Conservation (phyloP, 2,888 invertebrate genomes). For the Corbicula japonica region DNA sequence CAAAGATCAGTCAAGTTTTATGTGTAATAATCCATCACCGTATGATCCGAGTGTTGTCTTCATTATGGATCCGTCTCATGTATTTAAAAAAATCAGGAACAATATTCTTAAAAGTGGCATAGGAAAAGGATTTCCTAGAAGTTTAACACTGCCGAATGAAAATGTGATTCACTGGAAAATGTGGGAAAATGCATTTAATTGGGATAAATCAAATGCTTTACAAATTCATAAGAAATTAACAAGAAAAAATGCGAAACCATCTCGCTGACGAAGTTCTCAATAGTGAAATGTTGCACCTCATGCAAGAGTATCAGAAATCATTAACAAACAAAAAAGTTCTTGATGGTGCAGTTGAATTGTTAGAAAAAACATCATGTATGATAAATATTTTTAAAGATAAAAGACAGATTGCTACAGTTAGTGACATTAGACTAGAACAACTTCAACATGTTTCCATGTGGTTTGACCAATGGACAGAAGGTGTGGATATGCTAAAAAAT, state of each 20-base stretch:
- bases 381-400: too few relatives aligned
- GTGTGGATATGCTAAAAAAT: too few relatives aligned
- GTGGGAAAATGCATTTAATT: conserved; percentile 20
- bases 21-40: conserved; percentile 14
- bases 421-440: too few relatives aligned
- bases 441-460: too few relatives aligned
- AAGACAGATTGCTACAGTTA: too few relatives aligned
- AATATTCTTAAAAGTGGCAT: conserved; percentile 31
- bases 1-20: conserved; percentile 11
- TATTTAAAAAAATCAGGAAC: conserved; percentile 47
- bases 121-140: conserved; percentile 1
- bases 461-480: too few relatives aligned
- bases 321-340: too few relatives aligned
- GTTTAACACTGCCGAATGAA: conserved; percentile 1
- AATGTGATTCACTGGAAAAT: conserved; percentile 19
- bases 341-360: too few relatives aligned
- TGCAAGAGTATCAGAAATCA: too few relatives aligned
- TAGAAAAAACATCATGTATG: too few relatives aligned
- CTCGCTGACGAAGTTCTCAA: neutral
- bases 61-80: conserved; percentile 47
- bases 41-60: conserved; percentile 29
- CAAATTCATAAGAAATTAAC: neutral
- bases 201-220: conserved; percentile 10
- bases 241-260: conserved; percentile 11
- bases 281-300: conserved; percentile 24